Evolutionary conservation across 2,888 invertebrate genomes (phyloP), one percentile per base, ranked within the genome.

Genomic region (Polymixis lichenea): DNA sequence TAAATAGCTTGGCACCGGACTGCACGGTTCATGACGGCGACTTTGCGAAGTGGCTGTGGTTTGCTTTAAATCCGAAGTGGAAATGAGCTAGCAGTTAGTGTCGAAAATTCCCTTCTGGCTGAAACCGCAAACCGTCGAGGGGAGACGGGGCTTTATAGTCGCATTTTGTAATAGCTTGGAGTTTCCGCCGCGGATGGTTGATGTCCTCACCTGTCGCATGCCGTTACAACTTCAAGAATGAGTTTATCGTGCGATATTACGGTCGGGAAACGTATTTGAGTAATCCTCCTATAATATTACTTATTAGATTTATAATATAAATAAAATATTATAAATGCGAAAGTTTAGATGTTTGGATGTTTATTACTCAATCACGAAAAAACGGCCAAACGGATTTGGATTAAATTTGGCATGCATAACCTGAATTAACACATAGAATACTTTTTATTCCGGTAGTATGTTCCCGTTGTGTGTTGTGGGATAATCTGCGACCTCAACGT

Each of bases 1-100:
- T 64, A 60, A 55, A 60, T 67, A 79, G 58, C 67, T 75, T 67
- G 19, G 76, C 84, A 81, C 11, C 72, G 56, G 25, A 72, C 68
- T 73, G 72, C 75, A 75, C 77, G 78, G 85, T 89, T 84, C 84
- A 87, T 83, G 90, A 78, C 88, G 87, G 83, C 78, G 86, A 81
- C 88, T 87, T 83, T 88, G 88, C 89, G 87, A 93, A 93, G 91
- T 91, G 92, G 86, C 88, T 95, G 95, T 89, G 94, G 94, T 95
- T 93, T 88, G 83, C 89, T 91, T 92, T 90, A 92, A 94, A 94
- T 93, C 91, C 89, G 84, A 92, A 91, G 92, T 95, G 94, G 94
- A 94, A 95, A 95, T 94, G 94, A 93, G 93, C 90, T 89, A 72
- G 90, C 92, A 91, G 91, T 94, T 93, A 94, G 89, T 90, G 90